A percentile compares a stretch with the other conserved stretches of the same genome.
These are phyloP conservation scores for Lepidocyrtinus sp. DNA, from an alignment of 2,888 invertebrate species.

Conservation along the genomic window DNA sequence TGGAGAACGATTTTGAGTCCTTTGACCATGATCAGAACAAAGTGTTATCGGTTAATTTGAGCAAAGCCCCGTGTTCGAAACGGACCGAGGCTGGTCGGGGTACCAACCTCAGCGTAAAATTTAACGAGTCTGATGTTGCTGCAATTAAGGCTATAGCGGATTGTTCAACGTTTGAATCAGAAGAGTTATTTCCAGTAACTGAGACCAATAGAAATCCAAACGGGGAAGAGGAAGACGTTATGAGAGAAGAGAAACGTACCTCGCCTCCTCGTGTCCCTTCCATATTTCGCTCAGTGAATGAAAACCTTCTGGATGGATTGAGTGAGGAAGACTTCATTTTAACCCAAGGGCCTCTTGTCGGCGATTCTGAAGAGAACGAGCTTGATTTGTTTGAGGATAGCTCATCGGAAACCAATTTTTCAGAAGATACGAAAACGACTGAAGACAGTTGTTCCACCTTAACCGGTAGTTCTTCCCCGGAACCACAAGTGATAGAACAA, in stretches of 20 bases:
- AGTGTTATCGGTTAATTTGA: too few species aligned
- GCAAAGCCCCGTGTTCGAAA: too few species aligned
- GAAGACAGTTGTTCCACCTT: background rate
- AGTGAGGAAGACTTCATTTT: constrained; percentile 44
- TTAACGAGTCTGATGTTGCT: constrained; percentile 48
- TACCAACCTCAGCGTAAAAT: constrained; percentile 12
- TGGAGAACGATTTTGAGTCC: constrained; percentile 51
- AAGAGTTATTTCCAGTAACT: constrained; percentile 56
- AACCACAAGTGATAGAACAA: background rate
- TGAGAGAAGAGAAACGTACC: background rate
- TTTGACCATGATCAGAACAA: too few species aligned
- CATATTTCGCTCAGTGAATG: background rate
- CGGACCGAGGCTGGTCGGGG: too few species aligned
- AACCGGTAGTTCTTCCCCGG: background rate
- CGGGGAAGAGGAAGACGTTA: background rate
- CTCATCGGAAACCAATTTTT: constrained; percentile 6
- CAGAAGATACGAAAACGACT: too few species aligned
- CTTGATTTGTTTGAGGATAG: too few species aligned
- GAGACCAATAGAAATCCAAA: background rate
- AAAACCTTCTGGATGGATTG: constrained; percentile 16
- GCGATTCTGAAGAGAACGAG: background rate
- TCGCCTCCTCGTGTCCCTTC: background rate
- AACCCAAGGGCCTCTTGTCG: constrained; percentile 21
- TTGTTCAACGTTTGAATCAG: constrained; percentile 54
- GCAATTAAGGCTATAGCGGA: constrained; percentile 53